Conservation (phyloP, 2,797 vertebrate species). For the Odontamblyopus rebecca region DNA sequence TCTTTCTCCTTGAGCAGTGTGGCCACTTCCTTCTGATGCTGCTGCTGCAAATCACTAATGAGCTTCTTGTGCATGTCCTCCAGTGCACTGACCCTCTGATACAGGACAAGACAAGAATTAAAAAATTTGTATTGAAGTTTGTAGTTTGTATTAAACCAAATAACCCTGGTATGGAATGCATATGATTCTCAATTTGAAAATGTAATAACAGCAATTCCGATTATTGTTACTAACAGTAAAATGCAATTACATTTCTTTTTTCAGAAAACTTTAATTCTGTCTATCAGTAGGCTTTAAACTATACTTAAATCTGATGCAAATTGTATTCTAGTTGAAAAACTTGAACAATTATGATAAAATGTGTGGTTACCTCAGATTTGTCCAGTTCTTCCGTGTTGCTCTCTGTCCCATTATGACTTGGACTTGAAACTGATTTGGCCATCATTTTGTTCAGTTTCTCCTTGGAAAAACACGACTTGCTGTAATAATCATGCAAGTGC, state of each 20-base stretch:
- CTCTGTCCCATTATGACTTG: conserved; percentile 65
- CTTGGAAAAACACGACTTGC: conserved; percentile 70
- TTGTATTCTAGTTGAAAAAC: not conserved
- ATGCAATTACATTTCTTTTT: too few species aligned
- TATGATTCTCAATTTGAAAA: too few species aligned
- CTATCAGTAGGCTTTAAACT: too few species aligned
- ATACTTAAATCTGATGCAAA: too few species aligned
- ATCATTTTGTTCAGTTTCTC: conserved; percentile 59
- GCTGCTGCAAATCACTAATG: conserved; percentile 87
- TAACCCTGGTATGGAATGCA: too few species aligned
- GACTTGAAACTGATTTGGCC: conserved; percentile 16
- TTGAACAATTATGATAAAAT: not conserved
- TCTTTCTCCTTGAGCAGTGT: conserved; percentile 89
- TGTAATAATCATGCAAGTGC: conserved; percentile 80
- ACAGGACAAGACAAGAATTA: not conserved
- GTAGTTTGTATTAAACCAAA: too few species aligned
- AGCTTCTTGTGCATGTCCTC: conserved; percentile 89
- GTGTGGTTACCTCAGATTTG: conserved; percentile 81
- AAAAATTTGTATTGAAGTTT: too few species aligned
- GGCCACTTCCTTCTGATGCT: conserved; percentile 89
- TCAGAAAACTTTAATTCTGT: too few species aligned
- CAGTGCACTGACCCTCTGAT: conserved; percentile 83
- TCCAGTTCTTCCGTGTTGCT: conserved; percentile 84
- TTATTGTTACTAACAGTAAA: too few species aligned
- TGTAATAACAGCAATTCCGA: too few species aligned